A percentile compares a stretch with the other conserved stretches of the same genome.
Evolutionary conservation across 2,113 vertebrate genomes (phyloP).

Genomic region (Oryzias curvinotus): DNA sequence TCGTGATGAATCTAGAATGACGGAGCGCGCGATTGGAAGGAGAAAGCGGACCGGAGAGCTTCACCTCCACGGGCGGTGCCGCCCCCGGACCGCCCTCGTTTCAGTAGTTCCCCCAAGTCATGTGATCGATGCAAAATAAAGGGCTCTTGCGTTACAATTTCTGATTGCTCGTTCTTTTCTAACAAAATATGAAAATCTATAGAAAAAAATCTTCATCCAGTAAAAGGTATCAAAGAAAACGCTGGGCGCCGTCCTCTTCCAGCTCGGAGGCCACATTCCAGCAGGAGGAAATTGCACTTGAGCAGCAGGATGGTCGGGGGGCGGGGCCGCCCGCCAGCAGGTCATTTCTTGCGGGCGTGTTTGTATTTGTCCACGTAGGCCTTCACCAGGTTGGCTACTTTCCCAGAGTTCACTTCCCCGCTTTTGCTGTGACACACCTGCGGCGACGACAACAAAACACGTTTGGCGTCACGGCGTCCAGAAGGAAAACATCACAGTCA

Average conservation of each 20-base stretch:
- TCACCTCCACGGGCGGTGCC: conserved; percentile 56
- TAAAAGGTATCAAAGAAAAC: conserved; percentile 66
- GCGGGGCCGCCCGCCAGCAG: conserved; percentile 33
- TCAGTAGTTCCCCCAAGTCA: conserved; percentile 63
- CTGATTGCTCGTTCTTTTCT: conserved; percentile 68
- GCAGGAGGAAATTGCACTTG: conserved; percentile 92
- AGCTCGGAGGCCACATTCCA: conserved; percentile 76
- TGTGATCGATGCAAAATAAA: conserved; percentile 75
- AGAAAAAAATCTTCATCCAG: conserved; percentile 79
- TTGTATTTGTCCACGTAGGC: conserved; percentile 99
- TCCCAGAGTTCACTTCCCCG: conserved; percentile 94
- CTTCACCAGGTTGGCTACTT: conserved; percentile 96
- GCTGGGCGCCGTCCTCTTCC: conserved; percentile 73
- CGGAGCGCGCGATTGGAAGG: conserved; percentile 9
- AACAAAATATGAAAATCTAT: conserved; percentile 82
- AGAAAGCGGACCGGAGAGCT: conserved; percentile 70
- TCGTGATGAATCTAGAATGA: too few relatives aligned
- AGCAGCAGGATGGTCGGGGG: conserved; percentile 70
- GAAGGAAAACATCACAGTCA: neutral
- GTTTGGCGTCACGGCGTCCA: neutral
- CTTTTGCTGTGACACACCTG: conserved; percentile 98
- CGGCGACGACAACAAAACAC: neutral
- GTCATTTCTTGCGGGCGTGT: conserved; percentile 89
- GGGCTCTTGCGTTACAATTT: conserved; percentile 76
- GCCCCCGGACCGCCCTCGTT: conserved; percentile 26